Evolutionary conservation across 64 coral and sea anemone species (phyloP), one percentile per base, ranked within the genome.

Genomic region (Cladopsammia gracilis): DNA sequence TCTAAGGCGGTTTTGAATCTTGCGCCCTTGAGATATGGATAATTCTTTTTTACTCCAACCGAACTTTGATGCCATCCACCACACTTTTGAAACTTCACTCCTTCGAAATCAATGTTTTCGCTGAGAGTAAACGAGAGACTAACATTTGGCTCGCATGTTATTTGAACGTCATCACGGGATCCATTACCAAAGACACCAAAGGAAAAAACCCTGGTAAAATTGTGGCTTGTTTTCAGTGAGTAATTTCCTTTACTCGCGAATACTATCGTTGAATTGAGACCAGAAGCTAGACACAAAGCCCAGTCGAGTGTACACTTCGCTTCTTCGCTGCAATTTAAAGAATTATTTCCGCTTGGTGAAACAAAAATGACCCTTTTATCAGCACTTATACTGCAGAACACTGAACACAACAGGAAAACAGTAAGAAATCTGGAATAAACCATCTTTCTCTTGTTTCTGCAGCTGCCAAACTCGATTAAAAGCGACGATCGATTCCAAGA

Each of bases 21-120:
- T 42, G 83, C 77, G 20, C 76, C 88, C 7, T 65, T 51, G 22
- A 91, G 47, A 4, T 86, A 56, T 23, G 90, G 48, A 65, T 84
- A 71, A 46, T 81, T 56, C 56, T 77, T 64, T 25, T 90, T 82
- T 1, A 25, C 66, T 24, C 77, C 73, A 34, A 34, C 34, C 34
- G 34, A 34, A 71, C 90, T 96, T 10, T 59, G 75, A 62, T 82
- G 86, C 95, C 95, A 96, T 54, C 75, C 95, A 2, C 95, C 95
- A 85, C 95, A 96, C 18, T 89, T 85, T 9, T 6, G 74, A 24
- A 96, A 25, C 43, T 66, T 93, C 15, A 96, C 34, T 7, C 68
- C 25, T 18, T 90, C 18, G 5, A 96, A 72, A 9, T 45, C 59
- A 43, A 93, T 93, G 67, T 96, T 93, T 54, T 62, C 24, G 71